Evolutionary conservation across 2,113 vertebrate genomes (phyloP).

Genomic region (Campylorhamphus procurvoides): DNA sequence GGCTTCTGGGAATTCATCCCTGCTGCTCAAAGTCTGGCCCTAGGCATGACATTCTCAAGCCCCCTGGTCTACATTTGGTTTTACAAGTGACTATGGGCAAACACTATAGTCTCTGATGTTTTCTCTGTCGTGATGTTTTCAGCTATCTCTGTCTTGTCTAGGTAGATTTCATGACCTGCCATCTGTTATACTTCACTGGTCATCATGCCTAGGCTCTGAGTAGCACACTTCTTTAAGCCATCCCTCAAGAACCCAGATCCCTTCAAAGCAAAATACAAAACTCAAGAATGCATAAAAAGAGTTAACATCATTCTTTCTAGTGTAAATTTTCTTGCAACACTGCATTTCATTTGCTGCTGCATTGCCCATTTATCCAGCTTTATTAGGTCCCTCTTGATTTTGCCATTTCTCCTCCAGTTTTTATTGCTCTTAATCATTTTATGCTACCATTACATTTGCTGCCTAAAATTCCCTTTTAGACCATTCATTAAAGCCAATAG

Average conservation of each 20-base stretch:
- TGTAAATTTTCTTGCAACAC: background rate
- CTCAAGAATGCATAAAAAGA: background rate
- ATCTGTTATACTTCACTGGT: background rate
- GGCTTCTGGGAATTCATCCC: background rate
- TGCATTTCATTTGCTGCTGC: background rate
- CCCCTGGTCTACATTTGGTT: background rate
- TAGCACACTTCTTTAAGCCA: background rate
- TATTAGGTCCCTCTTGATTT: background rate
- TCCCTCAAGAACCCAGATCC: background rate
- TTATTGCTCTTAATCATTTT: constrained; percentile 9
- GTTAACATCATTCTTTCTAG: background rate
- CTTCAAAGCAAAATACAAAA: background rate
- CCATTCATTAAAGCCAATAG: background rate
- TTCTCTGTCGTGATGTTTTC: background rate
- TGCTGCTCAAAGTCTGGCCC: background rate
- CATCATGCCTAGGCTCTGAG: background rate
- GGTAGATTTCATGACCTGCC: background rate
- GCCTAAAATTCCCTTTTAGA: background rate
- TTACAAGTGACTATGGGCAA: background rate
- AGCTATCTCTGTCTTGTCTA: background rate
- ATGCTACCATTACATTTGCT: background rate
- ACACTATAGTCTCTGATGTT: background rate
- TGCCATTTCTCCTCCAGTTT: background rate
- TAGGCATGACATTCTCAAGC: background rate
- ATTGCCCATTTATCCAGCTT: background rate